These are phyloP conservation scores for Podabrus alpinus DNA, from an alignment of 2,888 invertebrate genomes.

Conservation along the genomic window DNA sequence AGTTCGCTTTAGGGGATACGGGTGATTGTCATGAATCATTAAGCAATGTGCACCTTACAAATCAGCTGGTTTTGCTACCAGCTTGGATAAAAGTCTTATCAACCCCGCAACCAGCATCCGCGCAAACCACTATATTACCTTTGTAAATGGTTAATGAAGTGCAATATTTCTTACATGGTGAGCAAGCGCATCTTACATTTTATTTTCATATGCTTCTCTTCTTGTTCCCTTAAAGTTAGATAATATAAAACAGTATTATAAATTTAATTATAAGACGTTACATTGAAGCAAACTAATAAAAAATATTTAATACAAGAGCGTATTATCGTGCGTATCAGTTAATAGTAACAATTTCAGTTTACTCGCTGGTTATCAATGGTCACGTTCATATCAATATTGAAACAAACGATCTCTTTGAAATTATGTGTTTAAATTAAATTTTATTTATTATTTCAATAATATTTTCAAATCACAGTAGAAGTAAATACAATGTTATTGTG, in stretches of 20 bases:
- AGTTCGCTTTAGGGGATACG: slow-evolving; percentile 17
- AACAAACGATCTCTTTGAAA: neutral
- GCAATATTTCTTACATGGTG: slow-evolving; percentile 12
- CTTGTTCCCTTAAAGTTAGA: neutral
- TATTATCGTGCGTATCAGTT: neutral
- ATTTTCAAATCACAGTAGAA: neutral
- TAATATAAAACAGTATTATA: neutral
- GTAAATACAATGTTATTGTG: neutral
- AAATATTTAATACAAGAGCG: too few species aligned
- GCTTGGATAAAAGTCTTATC: slow-evolving; percentile 21
- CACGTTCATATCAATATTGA: neutral
- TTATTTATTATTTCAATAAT: neutral
- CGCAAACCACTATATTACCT: slow-evolving; percentile 11
- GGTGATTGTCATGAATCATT: slow-evolving; percentile 29
- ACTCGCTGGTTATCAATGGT: neutral
- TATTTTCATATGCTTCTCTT: neutral
- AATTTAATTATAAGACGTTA: neutral
- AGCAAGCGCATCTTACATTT: neutral
- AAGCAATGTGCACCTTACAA: slow-evolving; percentile 27
- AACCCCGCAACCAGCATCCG: slow-evolving; percentile 14
- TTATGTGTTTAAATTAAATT: neutral
- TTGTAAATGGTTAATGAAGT: slow-evolving; percentile 21
- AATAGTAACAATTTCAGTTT: neutral
- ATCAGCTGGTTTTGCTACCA: slow-evolving; percentile 23
- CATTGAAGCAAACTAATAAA: neutral